Conservation (phyloP, 2,113 vertebrate species). For the Eupsittula cactorum region DNA sequence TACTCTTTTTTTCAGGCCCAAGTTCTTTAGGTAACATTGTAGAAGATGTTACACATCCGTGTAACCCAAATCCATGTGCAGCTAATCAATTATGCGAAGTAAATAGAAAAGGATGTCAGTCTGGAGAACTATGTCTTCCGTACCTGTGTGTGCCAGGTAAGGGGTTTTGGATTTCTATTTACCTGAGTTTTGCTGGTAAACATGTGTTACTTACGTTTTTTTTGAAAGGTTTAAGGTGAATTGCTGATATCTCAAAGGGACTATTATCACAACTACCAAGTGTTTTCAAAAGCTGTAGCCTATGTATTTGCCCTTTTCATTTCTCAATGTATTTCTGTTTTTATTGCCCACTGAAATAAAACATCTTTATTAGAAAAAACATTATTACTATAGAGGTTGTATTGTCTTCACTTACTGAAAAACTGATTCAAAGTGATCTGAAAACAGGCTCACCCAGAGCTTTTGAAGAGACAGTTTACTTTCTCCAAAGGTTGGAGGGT, state of each 20-base stretch:
- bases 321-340: background rate
- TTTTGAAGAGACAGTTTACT: background rate
- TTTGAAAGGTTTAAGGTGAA: background rate
- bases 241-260: background rate
- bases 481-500: background rate
- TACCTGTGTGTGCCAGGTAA: constrained; percentile 91
- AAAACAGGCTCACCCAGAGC: background rate
- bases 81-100: constrained; percentile 94
- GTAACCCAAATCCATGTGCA: constrained; percentile 95
- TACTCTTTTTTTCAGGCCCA: constrained; percentile 77
- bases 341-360: background rate
- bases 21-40: constrained; percentile 85
- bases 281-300: background rate
- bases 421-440: background rate
- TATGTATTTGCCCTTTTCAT: background rate
- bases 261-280: background rate
- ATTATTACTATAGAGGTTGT: background rate
- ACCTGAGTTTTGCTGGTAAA: background rate
- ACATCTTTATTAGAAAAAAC: background rate
- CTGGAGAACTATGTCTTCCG: constrained; percentile 87
- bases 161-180: background rate
- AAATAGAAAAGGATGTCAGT: constrained; percentile 89
- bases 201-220: background rate
- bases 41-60: constrained; percentile 95
- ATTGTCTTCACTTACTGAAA: background rate